Evolutionary conservation across 2,797 vertebrate genomes (phyloP), one percentile per base, ranked within the genome.

Genomic region (Fratercula arctica): DNA sequence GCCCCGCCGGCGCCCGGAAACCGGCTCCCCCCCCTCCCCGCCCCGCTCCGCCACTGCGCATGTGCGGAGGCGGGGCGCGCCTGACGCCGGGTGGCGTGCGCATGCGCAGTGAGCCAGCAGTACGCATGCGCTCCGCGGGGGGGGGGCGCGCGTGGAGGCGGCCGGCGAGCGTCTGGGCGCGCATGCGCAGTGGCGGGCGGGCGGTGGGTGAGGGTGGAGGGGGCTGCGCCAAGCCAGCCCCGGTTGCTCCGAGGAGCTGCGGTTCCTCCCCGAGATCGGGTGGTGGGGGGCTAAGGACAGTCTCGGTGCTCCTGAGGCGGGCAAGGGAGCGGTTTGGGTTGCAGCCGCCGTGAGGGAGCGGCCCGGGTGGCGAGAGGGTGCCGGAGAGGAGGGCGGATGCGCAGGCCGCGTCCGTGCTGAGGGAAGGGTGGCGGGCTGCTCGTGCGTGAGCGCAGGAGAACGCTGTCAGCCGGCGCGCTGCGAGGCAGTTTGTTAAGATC

Each of bases 1-100:
- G 63, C 2, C 94, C 98, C 98, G 81, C 95, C 57, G 41, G 45
- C 9, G 9, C 53, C 63, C 93, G 93, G 31, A 98, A 97, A 97
- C 73, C 3, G 14, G 21, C 33, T n/a, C 13, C 20, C 56, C 33
- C 83, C 97, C 96, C 97, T 96, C 23, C 21, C 20, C 23, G n/a
- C n/a, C 43, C 43, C 43, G 93, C 4, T n/a, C 0, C 21, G 3
- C 3, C 2, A 29, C 28, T 70, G 82, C 92, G 94, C 94, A 13
- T 39, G 95, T 6, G 93, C 75, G 5, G 39, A 21, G 85, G 82
- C 37, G 41, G 68, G 15, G 3, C 37, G 24, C 4, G 9, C 2
- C 2, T 1, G 19, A 18, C 16, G 7, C 12, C 20, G 2, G 9
- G 33, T 10, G 15, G 9, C 20, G 51, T 28, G 60, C 59, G 23